Percentiles rank a stretch among this genome's conserved stretches.
Conservation (phyloP, 2,888 invertebrate species). For the Clivina fossor region DNA sequence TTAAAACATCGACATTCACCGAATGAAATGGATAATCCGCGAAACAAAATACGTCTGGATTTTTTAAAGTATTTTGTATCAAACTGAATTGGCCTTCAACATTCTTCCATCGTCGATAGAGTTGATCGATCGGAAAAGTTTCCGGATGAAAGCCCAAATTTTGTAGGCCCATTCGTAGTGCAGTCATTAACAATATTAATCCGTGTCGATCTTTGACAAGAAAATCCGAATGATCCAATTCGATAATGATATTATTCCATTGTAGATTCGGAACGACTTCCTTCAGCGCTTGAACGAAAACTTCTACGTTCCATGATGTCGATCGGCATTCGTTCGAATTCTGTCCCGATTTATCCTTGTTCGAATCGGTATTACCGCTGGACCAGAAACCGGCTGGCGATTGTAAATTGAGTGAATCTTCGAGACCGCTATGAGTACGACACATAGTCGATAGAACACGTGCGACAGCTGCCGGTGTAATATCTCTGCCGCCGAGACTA, state of each 20-base stretch:
- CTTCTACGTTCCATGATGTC: conserved; percentile 88
- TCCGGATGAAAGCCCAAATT: conserved; percentile 68
- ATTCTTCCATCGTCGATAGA: conserved; percentile 92
- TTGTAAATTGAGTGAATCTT: conserved; percentile 58
- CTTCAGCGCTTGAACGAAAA: conserved; percentile 89
- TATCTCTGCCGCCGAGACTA: conserved; percentile 79
- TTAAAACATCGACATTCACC: conserved; percentile 84
- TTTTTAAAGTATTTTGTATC: conserved; percentile 81
- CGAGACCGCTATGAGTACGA: conserved; percentile 76
- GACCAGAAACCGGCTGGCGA: conserved; percentile 69
- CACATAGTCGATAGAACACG: conserved; percentile 85
- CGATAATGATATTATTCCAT: conserved; percentile 91
- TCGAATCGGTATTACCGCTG: conserved; percentile 46
- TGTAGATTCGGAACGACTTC: conserved; percentile 83
- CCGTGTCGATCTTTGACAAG: conserved; percentile 84
- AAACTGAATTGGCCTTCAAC: conserved; percentile 91
- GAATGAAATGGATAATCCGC: conserved; percentile 88
- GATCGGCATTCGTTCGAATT: conserved; percentile 50
- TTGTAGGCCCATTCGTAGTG: conserved; percentile 78
- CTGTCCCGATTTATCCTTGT: conserved; percentile 46
- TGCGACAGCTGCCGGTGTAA: conserved; percentile 82
- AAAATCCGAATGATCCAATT: conserved; percentile 91
- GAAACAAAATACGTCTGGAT: conserved; percentile 92
- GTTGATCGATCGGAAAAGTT: conserved; percentile 83
- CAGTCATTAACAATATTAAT: conserved; percentile 78